Base-by-base conservation (phyloP, 1,140 invertebrate genomes). In the Chelonus insularis region DNA sequence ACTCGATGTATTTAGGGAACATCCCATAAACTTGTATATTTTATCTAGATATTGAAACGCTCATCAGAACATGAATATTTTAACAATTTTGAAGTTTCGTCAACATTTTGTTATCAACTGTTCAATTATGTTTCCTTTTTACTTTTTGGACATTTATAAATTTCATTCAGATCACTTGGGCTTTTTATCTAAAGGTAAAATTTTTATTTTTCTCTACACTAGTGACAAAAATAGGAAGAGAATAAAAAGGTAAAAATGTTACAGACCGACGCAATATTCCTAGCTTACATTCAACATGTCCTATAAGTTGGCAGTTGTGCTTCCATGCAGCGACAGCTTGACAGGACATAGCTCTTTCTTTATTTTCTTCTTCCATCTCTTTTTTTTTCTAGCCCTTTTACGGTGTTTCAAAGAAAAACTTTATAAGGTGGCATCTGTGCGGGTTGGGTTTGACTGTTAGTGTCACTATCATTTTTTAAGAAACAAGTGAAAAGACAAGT, bases 291-390 rank as follows among this genome's bases (percentile, higher is more conserved):
- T 78, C 72, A 75, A 78, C 71, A 71, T 77, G 76, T 78, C 73
- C 72, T 72, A 76, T 77, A 76, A 77, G 76, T 77, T 78, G 76
- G 74, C 76, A 78, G 76, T 60, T 71, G 67, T 67, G 69, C 68
- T 74, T 64, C 70, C 70, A 72, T 73, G 75, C 69, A 76, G 74
- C 76, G 76, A 78, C 76, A 78, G 76, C 76, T 77, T 78, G 76
- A 77, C 75, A 78, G 75, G 76, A 77, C 73, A 78, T 77, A 77
- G 60, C 57, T 57, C 59, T 55, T 57, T 62, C 57, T 52, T 52
- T 59, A 41, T 25, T 23, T n/a, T 47, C 34, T 9, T 45, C 18
- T 14, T 37, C 23, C n/a, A 21, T 12, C 37, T 14, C 18, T 16
- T 11, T 59, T 43, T 63, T 50, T 23, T n/a, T 34, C 18, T 8